Base-by-base conservation (phyloP, 2,888 invertebrate species). In the Meloe dianella region DNA sequence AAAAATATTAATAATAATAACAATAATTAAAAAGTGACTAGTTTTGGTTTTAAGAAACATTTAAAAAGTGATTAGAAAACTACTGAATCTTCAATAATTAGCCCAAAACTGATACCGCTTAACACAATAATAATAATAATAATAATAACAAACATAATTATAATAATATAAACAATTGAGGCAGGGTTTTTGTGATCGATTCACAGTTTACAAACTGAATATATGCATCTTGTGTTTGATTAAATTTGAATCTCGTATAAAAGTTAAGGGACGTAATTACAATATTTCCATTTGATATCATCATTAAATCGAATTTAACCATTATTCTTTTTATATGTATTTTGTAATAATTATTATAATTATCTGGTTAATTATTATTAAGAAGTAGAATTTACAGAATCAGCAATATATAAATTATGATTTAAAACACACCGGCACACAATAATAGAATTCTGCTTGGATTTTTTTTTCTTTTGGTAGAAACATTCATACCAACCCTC, bases 341-440 rank as follows among this genome's bases (percentile, higher is more conserved):
- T 65, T 65, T 65, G 64, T 54, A 27, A 30, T 57, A 57, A 9
- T 22, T 68, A 63, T 60, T 81, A 82, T 83, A 78, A 83, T 82
- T 82, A 81, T 81, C 77, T n/a, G n/a, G 73, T 76, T 27, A 80
- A 80, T 81, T 83, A 80, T 80, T 80, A 81, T 82, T 82, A 82
- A 38, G 38, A 38, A 82, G 82, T 83, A 83, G 38, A 84, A 83
- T 84, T 83, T 83, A 84, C 84, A 84, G 83, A 83, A 81, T 82
- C 14, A 38, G 38, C 38, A 38, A 38, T n/a, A 5, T 32, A 32
- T 32, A 32, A 32, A 7, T 32, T 32, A n/a, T 5, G 82, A 80
- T 81, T 82, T 79, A 82, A 81, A 80, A 79, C 80, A 79, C 81
- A 79, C 82, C 79, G 72, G 76, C 83, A 80, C 79, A 79, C 81